phyloP scores from a whole-genome alignment of 1,140 invertebrate species.

The Heliconius hewitsoni region DNA sequence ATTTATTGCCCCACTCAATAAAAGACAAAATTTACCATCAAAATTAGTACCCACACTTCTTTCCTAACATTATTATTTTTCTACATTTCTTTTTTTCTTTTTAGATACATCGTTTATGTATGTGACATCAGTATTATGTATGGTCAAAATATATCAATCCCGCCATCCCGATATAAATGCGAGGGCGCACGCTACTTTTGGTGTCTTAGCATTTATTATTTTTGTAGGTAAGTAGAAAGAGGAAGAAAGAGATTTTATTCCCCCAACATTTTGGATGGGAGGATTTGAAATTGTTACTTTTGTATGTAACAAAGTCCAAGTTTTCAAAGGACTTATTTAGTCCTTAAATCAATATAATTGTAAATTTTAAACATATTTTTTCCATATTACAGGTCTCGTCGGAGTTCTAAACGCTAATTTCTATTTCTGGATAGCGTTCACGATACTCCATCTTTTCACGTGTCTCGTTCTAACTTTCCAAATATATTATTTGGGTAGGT shows the following conservation, averaged over 20 bases:
- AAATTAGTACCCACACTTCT: too few species aligned
- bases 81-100: neutral
- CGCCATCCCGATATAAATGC: conserved; percentile 97
- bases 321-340: too few species aligned
- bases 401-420: conserved; percentile 89
- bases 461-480: conserved; percentile 59
- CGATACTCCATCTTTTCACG: conserved; percentile 57
- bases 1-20: too few species aligned
- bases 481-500: conserved; percentile 61
- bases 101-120: conserved; percentile 97
- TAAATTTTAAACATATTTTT: neutral
- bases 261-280: neutral
- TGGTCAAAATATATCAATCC: conserved; percentile 95
- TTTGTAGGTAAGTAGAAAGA: conserved; percentile 82
- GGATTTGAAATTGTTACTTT: neutral
- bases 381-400: conserved; percentile 83
- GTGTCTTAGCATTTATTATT: conserved; percentile 89
- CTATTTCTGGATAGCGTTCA: conserved; percentile 84
- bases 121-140: conserved; percentile 92
- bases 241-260: neutral
- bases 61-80: neutral
- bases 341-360: too few species aligned
- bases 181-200: conserved; percentile 91
- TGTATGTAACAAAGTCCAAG: neutral
- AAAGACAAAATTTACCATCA: too few species aligned